phyloP scores from a whole-genome alignment of 2,888 invertebrate species.

The Trichacis sp. region DNA sequence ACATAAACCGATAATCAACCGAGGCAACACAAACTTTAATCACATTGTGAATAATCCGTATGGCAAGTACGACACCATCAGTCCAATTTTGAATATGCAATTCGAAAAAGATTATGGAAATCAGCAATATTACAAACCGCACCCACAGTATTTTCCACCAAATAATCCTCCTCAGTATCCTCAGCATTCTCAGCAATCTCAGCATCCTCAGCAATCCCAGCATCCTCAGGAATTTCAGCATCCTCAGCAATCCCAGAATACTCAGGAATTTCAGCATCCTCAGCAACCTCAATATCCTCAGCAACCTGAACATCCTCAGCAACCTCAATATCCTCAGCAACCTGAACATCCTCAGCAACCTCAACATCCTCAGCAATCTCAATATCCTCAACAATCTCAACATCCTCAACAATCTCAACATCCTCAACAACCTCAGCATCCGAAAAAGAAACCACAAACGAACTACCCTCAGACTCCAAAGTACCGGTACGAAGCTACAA shows the following conservation, averaged over 20 bases:
- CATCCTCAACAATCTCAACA: too few relatives aligned
- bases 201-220: too few relatives aligned
- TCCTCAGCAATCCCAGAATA: background rate
- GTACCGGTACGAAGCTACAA: slow-evolving; percentile 44
- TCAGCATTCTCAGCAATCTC: slow-evolving; percentile 17
- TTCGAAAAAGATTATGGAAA: slow-evolving; percentile 55
- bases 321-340: slow-evolving; percentile 21
- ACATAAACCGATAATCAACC: slow-evolving; percentile 51
- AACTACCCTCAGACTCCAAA: slow-evolving; percentile 35
- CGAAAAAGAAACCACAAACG: slow-evolving; percentile 17
- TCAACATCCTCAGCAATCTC: too few relatives aligned
- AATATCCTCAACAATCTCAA: background rate
- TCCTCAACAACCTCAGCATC: too few relatives aligned
- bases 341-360: too few relatives aligned
- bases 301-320: too few relatives aligned
- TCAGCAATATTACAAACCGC: slow-evolving; percentile 40
- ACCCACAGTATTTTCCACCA: slow-evolving; percentile 22
- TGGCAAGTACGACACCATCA: slow-evolving; percentile 4
- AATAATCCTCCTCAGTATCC: slow-evolving; percentile 19
- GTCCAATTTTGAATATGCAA: slow-evolving; percentile 50
- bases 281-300: too few relatives aligned
- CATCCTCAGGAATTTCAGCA: too few relatives aligned
- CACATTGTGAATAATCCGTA: slow-evolving; percentile 15
- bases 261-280: too few relatives aligned
- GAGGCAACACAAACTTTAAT: slow-evolving; percentile 19